Evolutionary conservation across 2,888 invertebrate genomes (phyloP).

Genomic region (Drosophila kokeensis): DNA sequence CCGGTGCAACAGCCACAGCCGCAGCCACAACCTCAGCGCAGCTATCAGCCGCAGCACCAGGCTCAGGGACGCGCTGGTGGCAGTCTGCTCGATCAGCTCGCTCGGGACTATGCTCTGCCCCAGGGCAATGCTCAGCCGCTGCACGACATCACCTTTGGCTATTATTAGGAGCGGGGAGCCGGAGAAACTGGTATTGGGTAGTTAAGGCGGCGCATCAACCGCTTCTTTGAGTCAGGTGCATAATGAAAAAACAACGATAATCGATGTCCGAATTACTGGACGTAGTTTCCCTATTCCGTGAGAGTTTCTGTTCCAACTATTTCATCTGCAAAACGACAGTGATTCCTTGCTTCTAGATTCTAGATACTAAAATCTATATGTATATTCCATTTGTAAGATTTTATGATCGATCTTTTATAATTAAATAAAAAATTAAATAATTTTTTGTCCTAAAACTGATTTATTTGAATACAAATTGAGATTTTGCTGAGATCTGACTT

Average conservation of each 20-base stretch:
- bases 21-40: conserved; percentile 62
- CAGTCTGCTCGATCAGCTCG: conserved; percentile 91
- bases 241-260: conserved; percentile 33
- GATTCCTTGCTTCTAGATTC: conserved; percentile 48
- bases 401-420: conserved; percentile 36
- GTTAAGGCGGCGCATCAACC: conserved; percentile 29
- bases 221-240: conserved; percentile 61
- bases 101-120: conserved; percentile 92
- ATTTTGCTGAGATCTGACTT: too few relatives aligned
- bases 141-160: conserved; percentile 94
- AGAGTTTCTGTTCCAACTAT: conserved; percentile 33
- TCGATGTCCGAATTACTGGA: conserved; percentile 14
- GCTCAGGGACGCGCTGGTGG: conserved; percentile 78
- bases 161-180: conserved; percentile 86
- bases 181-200: conserved; percentile 45
- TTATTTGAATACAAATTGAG: not conserved
- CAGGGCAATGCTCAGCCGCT: conserved; percentile 89
- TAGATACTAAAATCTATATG: conserved; percentile 37
- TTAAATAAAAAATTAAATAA: conserved; percentile 41
- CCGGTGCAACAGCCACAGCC: conserved; percentile 73
- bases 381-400: conserved; percentile 48
- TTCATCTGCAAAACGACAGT: conserved; percentile 26
- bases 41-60: conserved; percentile 75
- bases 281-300: conserved; percentile 24
- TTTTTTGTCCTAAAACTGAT: conserved; percentile 17